Conservation (phyloP, 2,113 vertebrate species). For the Corydoras sp. region DNA sequence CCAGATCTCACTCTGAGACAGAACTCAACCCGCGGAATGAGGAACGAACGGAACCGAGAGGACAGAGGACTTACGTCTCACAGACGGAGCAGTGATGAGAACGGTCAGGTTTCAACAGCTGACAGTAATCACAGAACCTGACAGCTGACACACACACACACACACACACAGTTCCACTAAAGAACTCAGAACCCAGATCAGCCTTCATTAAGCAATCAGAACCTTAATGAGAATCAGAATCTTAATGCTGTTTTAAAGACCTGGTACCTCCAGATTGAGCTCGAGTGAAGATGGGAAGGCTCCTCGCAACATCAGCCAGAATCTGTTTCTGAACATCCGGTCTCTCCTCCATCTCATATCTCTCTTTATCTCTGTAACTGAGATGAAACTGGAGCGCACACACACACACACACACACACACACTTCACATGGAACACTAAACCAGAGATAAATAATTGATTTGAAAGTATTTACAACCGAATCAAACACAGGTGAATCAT, state of each 20-base stretch:
- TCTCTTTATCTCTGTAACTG: conserved; percentile 86
- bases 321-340: conserved; percentile 92
- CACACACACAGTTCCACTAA: too few species aligned
- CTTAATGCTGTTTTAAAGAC: too few species aligned
- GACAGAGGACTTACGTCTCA: conserved; percentile 80
- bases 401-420: background rate
- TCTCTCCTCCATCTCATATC: conserved; percentile 87
- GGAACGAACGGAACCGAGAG: too few species aligned
- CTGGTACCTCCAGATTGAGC: conserved; percentile 81
- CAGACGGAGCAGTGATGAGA: conserved; percentile 97
- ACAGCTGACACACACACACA: conserved; percentile 73
- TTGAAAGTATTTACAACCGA: too few species aligned
- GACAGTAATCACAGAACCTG: conserved; percentile 94
- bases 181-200: too few species aligned
- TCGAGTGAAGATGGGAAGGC: conserved; percentile 83
- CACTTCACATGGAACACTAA: too few species aligned
- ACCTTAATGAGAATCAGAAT: too few species aligned
- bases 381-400: conserved; percentile 79
- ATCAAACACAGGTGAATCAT: too few species aligned
- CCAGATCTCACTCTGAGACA: conserved; percentile 34
- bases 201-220: too few species aligned
- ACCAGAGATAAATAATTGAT: too few species aligned
- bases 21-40: background rate
- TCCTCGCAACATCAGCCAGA: conserved; percentile 82
- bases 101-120: conserved; percentile 95